Evolutionary conservation across 2,113 vertebrate species (phyloP), one percentile per base, ranked within the genome.

Genomic region (Epinephelus cyanopodus): DNA sequence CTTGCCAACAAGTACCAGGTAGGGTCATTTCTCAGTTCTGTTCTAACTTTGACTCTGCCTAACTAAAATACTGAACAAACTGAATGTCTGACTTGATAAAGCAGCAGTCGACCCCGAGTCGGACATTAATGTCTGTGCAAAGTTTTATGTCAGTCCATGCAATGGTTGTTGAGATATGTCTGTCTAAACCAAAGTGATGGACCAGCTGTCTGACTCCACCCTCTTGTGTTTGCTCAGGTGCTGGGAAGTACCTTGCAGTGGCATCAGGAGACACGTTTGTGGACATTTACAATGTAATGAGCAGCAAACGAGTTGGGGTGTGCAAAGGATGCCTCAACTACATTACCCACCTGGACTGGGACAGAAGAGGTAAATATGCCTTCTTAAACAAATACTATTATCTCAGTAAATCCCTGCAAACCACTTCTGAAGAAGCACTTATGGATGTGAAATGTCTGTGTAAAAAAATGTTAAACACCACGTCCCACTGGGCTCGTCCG

Each of bases 201-300:
- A 18, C 33, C 8, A 18, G 6, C 39, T 18, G 18, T 52, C 18
- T 33, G 42, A 0, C 8, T 11, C 63, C 3, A 50, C 13, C 52
- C 47, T 74, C 39, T 63, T 88, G 52, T 77, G 14, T 73, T 84
- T 15, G 47, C 91, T 93, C 84, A 99, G 98, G 97, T 85, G 84
- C 95, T 82, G 98, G 98, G 47, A 99, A 99, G 81, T 99, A 99
- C 79, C 95, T 99, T 11, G 97, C 97, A 15, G 98, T 99, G 18
- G 98, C 98, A 48, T 99, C 98, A 27, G 97, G 95, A 62, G 98
- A 99, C 92, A 97, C 96, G 65, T 99, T 99, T 92, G 96, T 98
- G 86, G 98, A 99, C 74, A 98, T 99, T 87, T 99, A 99, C 93
- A 98, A 98, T 12, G 97, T 99, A 62, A 96, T 97, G 97, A 99